A percentile compares a stretch with the other conserved stretches of the same genome.
Conservation (phyloP, 2,888 invertebrate species). For the Rhagophthalmus giganteus region DNA sequence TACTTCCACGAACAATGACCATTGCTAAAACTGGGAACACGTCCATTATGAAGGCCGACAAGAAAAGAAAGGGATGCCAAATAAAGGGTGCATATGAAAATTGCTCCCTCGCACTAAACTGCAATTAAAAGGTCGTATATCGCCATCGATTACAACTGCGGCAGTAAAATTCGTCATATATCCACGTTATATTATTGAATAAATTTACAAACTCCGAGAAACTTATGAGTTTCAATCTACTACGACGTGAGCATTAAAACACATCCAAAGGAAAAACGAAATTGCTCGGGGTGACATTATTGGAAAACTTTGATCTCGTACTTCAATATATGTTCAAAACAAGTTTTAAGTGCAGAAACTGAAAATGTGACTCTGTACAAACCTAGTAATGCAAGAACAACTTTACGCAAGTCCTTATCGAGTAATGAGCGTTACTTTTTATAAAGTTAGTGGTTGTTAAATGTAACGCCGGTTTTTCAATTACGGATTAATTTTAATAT, state of each 20-base stretch:
- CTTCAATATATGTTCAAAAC: conserved; percentile 23
- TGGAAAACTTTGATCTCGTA: conserved; percentile 20
- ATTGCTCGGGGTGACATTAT: conserved; percentile 14
- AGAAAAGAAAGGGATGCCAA: conserved; percentile 1
- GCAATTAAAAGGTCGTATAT: conserved; percentile 16
- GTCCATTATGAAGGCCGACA: conserved; percentile 19
- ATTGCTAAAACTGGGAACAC: conserved; percentile 15
- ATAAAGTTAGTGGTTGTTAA: too few relatives aligned
- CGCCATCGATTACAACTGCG: too few relatives aligned
- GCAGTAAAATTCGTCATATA: conserved; percentile 11
- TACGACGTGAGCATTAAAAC: conserved; percentile 12
- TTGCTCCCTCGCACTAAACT: too few relatives aligned
- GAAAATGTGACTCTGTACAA: conserved; percentile 3
- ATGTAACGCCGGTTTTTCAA: too few relatives aligned
- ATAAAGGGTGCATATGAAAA: conserved; percentile 19
- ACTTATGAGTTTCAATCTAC: conserved; percentile 5
- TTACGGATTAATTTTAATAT: too few relatives aligned
- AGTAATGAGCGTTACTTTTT: too few relatives aligned
- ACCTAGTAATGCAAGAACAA: not conserved
- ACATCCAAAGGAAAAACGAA: conserved; percentile 4
- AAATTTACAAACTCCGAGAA: conserved; percentile 11
- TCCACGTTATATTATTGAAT: conserved; percentile 11
- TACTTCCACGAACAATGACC: conserved; percentile 17
- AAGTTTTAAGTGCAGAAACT: conserved; percentile 7
- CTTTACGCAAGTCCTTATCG: too few relatives aligned